phyloP scores from a whole-genome alignment of 1,140 invertebrate species.

The Papilio glaucus region DNA sequence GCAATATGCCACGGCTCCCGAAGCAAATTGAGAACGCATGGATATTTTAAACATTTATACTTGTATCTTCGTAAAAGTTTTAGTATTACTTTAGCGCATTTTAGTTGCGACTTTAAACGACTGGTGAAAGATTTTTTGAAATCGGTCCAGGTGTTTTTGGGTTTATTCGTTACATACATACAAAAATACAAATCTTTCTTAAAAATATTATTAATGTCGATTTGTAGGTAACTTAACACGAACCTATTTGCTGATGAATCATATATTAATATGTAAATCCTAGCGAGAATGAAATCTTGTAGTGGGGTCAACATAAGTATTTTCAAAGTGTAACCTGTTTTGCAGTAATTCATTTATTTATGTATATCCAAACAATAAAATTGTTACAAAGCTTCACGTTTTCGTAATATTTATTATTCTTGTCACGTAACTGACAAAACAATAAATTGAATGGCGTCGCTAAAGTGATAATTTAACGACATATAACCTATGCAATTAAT shows the following conservation, averaged over 20 bases:
- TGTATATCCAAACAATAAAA: neutral
- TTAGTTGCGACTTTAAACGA: neutral
- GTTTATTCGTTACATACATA: too few species aligned
- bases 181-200: too few species aligned
- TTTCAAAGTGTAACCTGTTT: neutral
- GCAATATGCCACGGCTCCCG: slow-evolving; percentile 21
- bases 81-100: neutral
- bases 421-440: neutral
- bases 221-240: too few species aligned
- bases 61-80: neutral
- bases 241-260: too few species aligned
- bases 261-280: too few species aligned
- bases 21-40: slow-evolving; percentile 11
- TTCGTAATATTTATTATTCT: slow-evolving; percentile 1
- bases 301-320: neutral
- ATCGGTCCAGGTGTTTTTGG: too few species aligned
- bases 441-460: neutral
- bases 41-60: neutral
- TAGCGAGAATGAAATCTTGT: neutral
- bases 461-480: slow-evolving; percentile 12
- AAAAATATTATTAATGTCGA: too few species aligned
- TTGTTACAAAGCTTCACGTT: neutral
- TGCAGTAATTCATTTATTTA: neutral
- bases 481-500: slow-evolving; percentile 3
- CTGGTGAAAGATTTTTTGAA: too few species aligned